Evolutionary conservation across 2,888 invertebrate genomes (phyloP).

Genomic region (Acholoe squamosa): DNA sequence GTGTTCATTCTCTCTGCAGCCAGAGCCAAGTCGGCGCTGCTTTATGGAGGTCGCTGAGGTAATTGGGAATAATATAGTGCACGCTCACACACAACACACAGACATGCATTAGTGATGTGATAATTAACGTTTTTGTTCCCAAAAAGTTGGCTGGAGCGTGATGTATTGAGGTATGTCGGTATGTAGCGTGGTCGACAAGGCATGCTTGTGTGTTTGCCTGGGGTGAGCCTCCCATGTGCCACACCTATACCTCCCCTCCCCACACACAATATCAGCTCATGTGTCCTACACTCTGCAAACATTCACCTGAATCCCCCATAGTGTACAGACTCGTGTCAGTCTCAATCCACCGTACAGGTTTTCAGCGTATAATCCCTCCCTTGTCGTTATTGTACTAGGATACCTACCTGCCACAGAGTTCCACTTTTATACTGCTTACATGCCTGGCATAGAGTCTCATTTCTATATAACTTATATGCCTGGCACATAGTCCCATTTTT

Average conservation of each 20-base stretch:
- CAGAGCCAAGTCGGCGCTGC: not conserved
- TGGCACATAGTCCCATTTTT: too few species aligned
- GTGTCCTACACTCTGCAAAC: not conserved
- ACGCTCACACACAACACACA: constrained; percentile 31
- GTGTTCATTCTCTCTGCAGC: not conserved
- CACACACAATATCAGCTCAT: not conserved
- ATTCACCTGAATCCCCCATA: not conserved
- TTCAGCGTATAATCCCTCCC: too few species aligned
- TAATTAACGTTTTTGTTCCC: constrained; percentile 38
- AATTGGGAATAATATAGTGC: constrained; percentile 45
- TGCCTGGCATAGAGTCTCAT: too few species aligned
- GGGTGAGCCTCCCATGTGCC: too few species aligned
- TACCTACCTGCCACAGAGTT: too few species aligned
- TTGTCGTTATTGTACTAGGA: too few species aligned
- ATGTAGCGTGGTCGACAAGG: not conserved
- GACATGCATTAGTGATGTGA: constrained; percentile 43
- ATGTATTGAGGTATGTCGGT: not conserved
- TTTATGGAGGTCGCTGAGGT: constrained; percentile 19
- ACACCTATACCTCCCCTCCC: not conserved
- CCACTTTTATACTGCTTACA: too few species aligned
- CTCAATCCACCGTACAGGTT: not conserved
- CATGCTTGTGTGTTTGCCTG: not conserved
- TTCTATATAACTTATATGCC: too few species aligned
- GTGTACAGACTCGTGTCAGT: not conserved
- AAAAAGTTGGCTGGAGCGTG: too few species aligned